These are phyloP conservation scores for Drosophila gaucha DNA, from an alignment of 2,888 invertebrate genomes.

Conservation along the genomic window DNA sequence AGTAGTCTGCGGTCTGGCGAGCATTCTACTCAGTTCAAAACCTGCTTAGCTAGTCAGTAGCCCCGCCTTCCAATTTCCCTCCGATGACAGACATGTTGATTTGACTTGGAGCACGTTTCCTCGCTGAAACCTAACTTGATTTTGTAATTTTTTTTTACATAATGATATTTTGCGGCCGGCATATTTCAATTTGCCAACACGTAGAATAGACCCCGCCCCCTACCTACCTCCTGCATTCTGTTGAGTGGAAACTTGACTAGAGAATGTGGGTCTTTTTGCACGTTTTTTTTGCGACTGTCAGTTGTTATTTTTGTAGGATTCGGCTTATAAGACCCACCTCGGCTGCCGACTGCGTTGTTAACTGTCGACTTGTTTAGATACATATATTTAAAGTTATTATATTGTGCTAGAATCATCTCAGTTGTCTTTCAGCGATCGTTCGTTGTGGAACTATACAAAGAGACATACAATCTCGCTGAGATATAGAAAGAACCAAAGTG, in stretches of 20 bases:
- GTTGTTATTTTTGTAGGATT: conserved; percentile 23
- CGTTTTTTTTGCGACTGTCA: conserved; percentile 43
- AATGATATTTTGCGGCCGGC: conserved; percentile 61
- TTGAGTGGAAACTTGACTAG: conserved; percentile 6
- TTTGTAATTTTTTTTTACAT: conserved; percentile 51
- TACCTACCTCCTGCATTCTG: background rate
- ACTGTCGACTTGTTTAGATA: conserved; percentile 11
- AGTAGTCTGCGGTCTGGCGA: conserved; percentile 6
- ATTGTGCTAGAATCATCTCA: conserved; percentile 47
- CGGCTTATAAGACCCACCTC: conserved; percentile 12
- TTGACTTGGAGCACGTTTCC: conserved; percentile 44
- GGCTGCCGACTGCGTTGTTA: conserved; percentile 15
- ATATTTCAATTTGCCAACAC: conserved; percentile 57
- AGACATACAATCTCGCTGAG: conserved; percentile 1
- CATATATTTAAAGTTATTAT: conserved; percentile 56
- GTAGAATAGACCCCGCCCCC: conserved; percentile 46
- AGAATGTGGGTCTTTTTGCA: conserved; percentile 61
- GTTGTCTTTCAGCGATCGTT: conserved; percentile 66
- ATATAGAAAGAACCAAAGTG: conserved; percentile 13
- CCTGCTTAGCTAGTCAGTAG: conserved; percentile 21
- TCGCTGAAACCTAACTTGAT: conserved; percentile 19
- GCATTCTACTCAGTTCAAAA: conserved; percentile 22
- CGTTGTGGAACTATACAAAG: conserved; percentile 37
- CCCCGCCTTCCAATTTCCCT: conserved; percentile 2
- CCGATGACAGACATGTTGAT: too few relatives aligned